Evolutionary conservation across 2,113 vertebrate genomes (phyloP), one percentile per base, ranked within the genome.

Genomic region (Notothenia coriiceps): DNA sequence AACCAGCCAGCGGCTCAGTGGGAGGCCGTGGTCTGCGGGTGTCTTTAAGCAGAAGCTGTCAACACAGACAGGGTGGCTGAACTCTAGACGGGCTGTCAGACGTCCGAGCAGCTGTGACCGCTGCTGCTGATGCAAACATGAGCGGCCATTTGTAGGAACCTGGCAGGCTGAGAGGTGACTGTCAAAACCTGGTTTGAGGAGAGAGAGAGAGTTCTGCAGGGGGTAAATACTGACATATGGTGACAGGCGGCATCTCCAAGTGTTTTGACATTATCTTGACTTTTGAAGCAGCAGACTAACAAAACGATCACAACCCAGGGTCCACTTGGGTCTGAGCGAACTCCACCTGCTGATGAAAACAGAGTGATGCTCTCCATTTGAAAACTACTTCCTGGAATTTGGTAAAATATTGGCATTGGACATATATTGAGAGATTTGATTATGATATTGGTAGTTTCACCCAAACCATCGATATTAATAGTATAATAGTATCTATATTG

Each of bases 31-130:
- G 84, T 73, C 76, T 64, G 78, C 74, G 67, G 79, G 67, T 79
- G 85, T 88, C 85, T 80, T 68, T 86, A 88, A 88, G 86, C 81
- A 79, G 80, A 75, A 85, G 89, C 89, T 92, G 90, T 92, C 91
- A 92, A 65, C 78, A 62, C 80, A 82, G 90, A 91, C 86, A 77
- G 79, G 84, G 88, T 82, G 80, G 76, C 79, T 88, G 86, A 92
- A 83, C 89, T 87, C 85, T 35, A 67, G 87, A 88, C 68, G 70
- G 67, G 87, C 79, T 91, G 92, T 92, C 92, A 93, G 74, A 79
- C 76, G 68, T 88, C 88, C 72, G 76, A 75, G 83, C 77, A 81
- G 86, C 92, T 89, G 88, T 79, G 83, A 89, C 86, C 64, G 43
- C 51, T 55, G 83, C 83, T 81, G 79, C 82, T 86, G 82, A 88